These are phyloP conservation scores for Deladenus siricidicola DNA, from an alignment of 2,888 invertebrate species.

Conservation along the genomic window DNA sequence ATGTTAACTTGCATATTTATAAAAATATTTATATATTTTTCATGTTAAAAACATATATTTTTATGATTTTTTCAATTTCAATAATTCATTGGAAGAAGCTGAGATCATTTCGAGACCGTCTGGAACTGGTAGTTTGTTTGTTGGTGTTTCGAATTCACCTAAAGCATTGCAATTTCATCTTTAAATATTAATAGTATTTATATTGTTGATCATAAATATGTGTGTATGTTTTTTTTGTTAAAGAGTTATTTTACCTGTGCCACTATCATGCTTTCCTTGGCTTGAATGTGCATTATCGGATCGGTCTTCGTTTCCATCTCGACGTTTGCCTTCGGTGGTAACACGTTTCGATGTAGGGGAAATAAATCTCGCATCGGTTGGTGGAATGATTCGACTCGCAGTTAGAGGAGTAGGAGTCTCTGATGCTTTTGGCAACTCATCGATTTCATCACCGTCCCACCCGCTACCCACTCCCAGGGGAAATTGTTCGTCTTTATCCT, in stretches of 20 bases:
- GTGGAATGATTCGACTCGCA: neutral
- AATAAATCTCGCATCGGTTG: too few species aligned
- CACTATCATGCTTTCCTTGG: constrained; percentile 5
- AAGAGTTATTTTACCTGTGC: constrained; percentile 1
- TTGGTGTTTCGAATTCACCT: neutral
- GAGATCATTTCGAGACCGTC: constrained; percentile 9
- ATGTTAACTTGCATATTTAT: neutral
- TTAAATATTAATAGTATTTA: too few species aligned
- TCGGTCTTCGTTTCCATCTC: neutral
- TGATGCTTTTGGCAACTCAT: neutral
- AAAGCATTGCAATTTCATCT: too few species aligned
- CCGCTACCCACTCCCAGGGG: constrained; percentile 4
- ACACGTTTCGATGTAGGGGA: neutral
- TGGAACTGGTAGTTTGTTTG: constrained; percentile 4
- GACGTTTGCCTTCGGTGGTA: constrained; percentile 1
- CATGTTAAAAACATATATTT: neutral
- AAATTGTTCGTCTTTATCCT: neutral
- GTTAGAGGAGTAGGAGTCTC: neutral
- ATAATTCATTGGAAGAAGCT: neutral
- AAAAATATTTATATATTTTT: neutral
- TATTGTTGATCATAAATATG: too few species aligned
- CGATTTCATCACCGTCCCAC: constrained; percentile 2
- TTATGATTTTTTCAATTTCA: neutral
- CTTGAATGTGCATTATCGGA: too few species aligned
- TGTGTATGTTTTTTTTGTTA: neutral